These are phyloP conservation scores for Ictalurus furcatus DNA, from an alignment of 2,113 vertebrate genomes.

Conservation along the genomic window DNA sequence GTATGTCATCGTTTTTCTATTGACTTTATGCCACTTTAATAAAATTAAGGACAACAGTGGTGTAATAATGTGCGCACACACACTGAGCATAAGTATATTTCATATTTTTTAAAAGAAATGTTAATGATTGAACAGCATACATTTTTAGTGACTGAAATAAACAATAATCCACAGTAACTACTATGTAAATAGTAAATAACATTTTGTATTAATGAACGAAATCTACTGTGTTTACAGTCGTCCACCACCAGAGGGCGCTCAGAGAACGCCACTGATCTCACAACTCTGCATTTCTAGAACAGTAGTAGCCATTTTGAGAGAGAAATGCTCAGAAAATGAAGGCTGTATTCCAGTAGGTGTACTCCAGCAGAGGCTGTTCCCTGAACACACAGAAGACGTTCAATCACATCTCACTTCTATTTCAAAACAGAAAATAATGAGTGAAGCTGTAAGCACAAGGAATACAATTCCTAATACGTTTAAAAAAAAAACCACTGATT, in stretches of 20 bases:
- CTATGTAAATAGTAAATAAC: neutral
- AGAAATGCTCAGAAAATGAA: constrained; percentile 18
- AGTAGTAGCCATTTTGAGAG: constrained; percentile 29
- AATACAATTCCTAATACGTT: neutral
- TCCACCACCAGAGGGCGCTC: constrained; percentile 33
- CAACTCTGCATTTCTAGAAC: neutral
- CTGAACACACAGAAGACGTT: neutral
- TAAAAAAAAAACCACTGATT: too few species aligned
- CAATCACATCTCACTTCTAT: neutral
- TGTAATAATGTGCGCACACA: too few species aligned
- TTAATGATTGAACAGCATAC: neutral
- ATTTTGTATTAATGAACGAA: neutral
- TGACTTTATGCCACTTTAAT: neutral
- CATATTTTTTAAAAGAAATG: neutral
- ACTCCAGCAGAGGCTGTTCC: neutral
- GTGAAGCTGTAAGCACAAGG: neutral
- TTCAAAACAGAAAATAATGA: neutral
- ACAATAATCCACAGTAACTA: neutral
- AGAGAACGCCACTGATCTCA: neutral
- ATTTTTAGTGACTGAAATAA: neutral
- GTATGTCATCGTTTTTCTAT: neutral
- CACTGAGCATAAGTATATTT: neutral
- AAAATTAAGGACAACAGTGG: neutral
- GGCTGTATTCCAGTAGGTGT: neutral
- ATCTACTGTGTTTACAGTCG: neutral